Evolutionary conservation across 2,797 vertebrate genomes (phyloP), one percentile per base, ranked within the genome.

Genomic region (Yasuhikotakia modesta): DNA sequence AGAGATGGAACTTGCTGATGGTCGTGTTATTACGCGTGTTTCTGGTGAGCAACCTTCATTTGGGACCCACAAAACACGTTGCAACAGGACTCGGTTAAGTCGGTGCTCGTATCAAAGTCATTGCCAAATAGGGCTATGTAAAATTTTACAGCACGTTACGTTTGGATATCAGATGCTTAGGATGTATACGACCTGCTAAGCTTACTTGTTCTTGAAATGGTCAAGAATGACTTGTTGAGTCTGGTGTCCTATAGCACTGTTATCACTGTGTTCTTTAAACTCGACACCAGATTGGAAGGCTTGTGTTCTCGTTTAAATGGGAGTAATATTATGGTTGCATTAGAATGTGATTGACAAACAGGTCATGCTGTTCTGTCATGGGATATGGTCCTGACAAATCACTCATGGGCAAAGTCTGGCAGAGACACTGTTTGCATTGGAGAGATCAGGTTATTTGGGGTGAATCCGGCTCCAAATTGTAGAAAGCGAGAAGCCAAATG

Each of bases 381-480:
- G 50, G 27, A 43, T 57, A 21, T 2, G 6, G 39, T 10, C 10
- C 27, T 27, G 57, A 43, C 32, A 24, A 53, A 24, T 24, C 45
- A 70, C 27, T 70, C 60, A 71, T 58, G 67, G 48, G 17, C 52
- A 58, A 67, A 69, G 43, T 48, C 39, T 69, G n/a, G 39, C 35
- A n/a, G 35, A 65, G 35, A 57, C 72, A 72, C 68, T 58, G 64
- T 24, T 14, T 67, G 48, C 65, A 52, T 48, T 67, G 60, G 69
- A 57, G 61, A 10, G 4, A 24, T 66, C 35, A 24, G 65, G 60
- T 46, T 43, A 76, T n/a, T 30, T 66, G 2, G 63, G 43, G 81
- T 80, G 43, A 73, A 24, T 61, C n/a, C 4, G n/a, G 35, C 60
- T 27, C 24, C 16, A 61, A 60, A 71, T 71, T 19, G 46, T 52